Evolutionary conservation across 2,888 invertebrate species (phyloP), one percentile per base, ranked within the genome.

Genomic region (Cordilura impudica): DNA sequence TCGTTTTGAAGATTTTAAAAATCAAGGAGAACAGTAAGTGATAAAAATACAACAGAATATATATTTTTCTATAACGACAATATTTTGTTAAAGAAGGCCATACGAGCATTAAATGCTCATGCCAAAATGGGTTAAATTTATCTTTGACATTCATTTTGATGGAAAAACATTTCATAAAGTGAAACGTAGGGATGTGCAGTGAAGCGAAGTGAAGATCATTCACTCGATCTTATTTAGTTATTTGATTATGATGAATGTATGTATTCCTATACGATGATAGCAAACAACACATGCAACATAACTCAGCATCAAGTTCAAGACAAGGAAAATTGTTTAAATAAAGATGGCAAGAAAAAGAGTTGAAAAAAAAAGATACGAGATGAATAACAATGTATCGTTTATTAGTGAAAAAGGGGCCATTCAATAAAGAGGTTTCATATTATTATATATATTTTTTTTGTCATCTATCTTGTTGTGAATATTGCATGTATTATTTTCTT

Each of bases 171-270:
- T n/a, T 39, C 12, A 51, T 1, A 31, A 8, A 51, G 21, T 19
- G 58, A 58, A 58, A 23, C 43, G 29, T 6, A 63, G 1, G 35
- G 18, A 39, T 10, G 2, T 2, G 4, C 35, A 35, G 4, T 26
- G 45, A 69, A 60, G 10, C 12, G 14, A 23, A 23, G 8, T 14
- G 16, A 35, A 26, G n/a, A 67, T 53, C 60, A 67, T 56, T 60
- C 39, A 66, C 45, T 49, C 39, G 12, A 58, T 58, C 26, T 71
- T 45, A 21, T 29, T 53, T 61, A 53, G 29, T 16, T 29, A 58
- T 71, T 67, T 72, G 39, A 53, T 66, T 47, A 39, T 61, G 71
- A 77, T 72, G 54, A 54, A 61, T 67, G 35, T 61, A 35, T 66
- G 18, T 45, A 5, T 49, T 47, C 53, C 23, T 8, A 56, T 35